Conservation (phyloP, 2,888 invertebrate genomes). For the Andrena chrysosceles region DNA sequence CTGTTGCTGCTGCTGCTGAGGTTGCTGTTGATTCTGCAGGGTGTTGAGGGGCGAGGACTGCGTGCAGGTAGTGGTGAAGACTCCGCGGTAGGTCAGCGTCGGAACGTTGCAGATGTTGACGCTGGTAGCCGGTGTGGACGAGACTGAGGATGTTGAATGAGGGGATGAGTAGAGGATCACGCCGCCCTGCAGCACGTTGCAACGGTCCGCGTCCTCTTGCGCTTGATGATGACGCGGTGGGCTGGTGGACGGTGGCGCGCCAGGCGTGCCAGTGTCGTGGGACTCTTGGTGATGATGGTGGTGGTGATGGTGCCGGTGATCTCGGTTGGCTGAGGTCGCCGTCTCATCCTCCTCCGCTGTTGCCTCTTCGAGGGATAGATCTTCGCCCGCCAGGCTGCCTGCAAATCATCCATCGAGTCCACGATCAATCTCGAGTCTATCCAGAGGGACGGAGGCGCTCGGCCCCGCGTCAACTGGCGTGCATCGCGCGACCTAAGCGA, state of each 20-base stretch:
- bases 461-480: conserved; percentile 9
- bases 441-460: neutral
- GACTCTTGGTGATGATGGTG: conserved; percentile 83
- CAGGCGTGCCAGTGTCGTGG: conserved; percentile 69
- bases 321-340: conserved; percentile 80
- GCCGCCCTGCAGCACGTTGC: conserved; percentile 82
- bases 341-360: conserved; percentile 85
- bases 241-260: conserved; percentile 74
- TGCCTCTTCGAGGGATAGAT: conserved; percentile 89
- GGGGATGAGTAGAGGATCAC: conserved; percentile 83
- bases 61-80: conserved; percentile 90
- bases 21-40: conserved; percentile 86
- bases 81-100: conserved; percentile 88
- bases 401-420: conserved; percentile 83
- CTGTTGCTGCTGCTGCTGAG: conserved; percentile 85
- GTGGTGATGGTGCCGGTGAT: conserved; percentile 84
- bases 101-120: conserved; percentile 85
- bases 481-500: conserved; percentile 40
- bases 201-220: conserved; percentile 81
- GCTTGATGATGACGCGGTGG: conserved; percentile 79
- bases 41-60: conserved; percentile 89
- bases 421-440: conserved; percentile 47
- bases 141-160: conserved; percentile 76
- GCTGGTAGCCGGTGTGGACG: conserved; percentile 77
- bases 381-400: conserved; percentile 93